phyloP scores from a whole-genome alignment of 2,797 vertebrate species.

The Epinephelus malabaricus region DNA sequence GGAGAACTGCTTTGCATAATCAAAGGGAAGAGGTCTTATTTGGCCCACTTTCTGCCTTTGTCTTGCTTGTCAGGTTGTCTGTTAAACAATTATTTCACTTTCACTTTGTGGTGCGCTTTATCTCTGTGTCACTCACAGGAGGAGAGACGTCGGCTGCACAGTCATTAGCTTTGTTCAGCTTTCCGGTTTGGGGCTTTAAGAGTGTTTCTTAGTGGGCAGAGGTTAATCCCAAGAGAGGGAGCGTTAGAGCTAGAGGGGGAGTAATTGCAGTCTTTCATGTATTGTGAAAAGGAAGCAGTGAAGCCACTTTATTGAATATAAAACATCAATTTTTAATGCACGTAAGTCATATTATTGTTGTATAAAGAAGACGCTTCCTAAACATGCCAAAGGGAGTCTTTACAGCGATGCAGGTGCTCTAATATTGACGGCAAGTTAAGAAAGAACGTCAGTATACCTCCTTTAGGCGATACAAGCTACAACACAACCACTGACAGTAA shows the following conservation, averaged over 20 bases:
- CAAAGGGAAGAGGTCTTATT: conserved; percentile 50
- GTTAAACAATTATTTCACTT: conserved; percentile 67
- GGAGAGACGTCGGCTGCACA: conserved; percentile 28
- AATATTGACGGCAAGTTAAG: background rate
- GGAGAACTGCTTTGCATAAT: conserved; percentile 66
- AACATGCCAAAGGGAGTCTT: conserved; percentile 17
- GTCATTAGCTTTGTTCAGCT: conserved; percentile 67
- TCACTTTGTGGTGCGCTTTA: conserved; percentile 50
- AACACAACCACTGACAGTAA: conserved; percentile 15
- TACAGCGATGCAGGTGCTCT: conserved; percentile 9
- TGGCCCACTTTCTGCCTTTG: conserved; percentile 50
- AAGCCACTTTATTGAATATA: conserved; percentile 45
- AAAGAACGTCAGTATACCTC: background rate
- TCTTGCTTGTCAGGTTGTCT: conserved; percentile 62
- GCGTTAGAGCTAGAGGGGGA: conserved; percentile 20
- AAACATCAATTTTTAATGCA: conserved; percentile 38
- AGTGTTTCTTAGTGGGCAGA: conserved; percentile 49
- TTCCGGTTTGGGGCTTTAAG: conserved; percentile 44
- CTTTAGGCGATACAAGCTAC: background rate
- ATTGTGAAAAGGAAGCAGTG: conserved; percentile 10
- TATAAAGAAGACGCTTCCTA: conserved; percentile 14
- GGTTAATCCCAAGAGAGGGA: conserved; percentile 58
- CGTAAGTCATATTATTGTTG: conserved; percentile 28
- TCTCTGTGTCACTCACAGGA: conserved; percentile 48
- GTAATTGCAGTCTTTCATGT: conserved; percentile 48